These are phyloP conservation scores for Bombus haemorrhoidalis DNA, from an alignment of 1,140 invertebrate species.

Conservation along the genomic window DNA sequence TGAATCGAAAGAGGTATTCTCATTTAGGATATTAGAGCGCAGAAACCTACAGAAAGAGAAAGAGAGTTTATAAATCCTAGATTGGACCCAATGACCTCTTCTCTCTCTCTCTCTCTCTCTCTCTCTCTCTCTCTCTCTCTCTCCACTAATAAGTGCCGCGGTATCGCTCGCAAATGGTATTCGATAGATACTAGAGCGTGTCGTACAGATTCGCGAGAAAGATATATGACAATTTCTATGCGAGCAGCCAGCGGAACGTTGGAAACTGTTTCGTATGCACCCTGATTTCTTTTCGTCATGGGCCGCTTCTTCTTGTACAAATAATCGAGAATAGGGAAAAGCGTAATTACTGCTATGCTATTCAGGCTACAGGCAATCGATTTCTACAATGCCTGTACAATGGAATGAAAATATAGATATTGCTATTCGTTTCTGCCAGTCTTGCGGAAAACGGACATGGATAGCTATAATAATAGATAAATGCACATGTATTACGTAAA, in stretches of 20 bases:
- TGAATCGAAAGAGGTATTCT: not conserved
- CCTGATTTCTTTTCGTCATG: conserved; percentile 44
- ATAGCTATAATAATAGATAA: conserved; percentile 43
- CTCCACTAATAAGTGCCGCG: too few species aligned
- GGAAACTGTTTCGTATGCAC: conserved; percentile 38
- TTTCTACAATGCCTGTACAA: conserved; percentile 39
- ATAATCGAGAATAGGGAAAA: conserved; percentile 42
- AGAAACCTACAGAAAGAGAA: not conserved
- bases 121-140: too few species aligned
- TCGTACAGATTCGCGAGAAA: conserved; percentile 10
- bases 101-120: too few species aligned
- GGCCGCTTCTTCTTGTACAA: conserved; percentile 34
- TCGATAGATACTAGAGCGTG: conserved; percentile 17
- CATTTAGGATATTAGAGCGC: not conserved
- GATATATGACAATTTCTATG: conserved; percentile 30
- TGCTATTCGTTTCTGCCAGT: conserved; percentile 31
- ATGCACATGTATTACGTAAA: conserved; percentile 40
- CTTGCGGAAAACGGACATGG: conserved; percentile 41
- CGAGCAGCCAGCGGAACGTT: conserved; percentile 30
- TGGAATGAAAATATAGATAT: conserved; percentile 40
- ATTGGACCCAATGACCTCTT: not conserved
- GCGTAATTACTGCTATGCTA: conserved; percentile 42
- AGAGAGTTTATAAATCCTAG: not conserved
- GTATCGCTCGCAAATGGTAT: not conserved
- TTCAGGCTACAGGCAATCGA: conserved; percentile 46